phyloP scores from a whole-genome alignment of 2,888 invertebrate species.

The Perdita meconis region DNA sequence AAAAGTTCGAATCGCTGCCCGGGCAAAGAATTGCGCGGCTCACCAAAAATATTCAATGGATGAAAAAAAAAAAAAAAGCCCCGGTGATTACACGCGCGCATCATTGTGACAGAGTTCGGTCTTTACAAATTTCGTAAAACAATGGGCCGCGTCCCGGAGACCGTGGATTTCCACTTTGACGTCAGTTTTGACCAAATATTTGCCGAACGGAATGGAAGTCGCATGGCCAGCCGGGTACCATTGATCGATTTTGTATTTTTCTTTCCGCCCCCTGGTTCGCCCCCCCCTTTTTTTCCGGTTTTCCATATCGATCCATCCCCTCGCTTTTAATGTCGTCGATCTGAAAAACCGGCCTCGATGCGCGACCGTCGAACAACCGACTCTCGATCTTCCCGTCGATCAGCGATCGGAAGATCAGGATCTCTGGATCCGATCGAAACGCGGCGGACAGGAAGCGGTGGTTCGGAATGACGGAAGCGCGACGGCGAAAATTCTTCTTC shows the following conservation, averaged over 20 bases:
- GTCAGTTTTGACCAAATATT: constrained; percentile 73
- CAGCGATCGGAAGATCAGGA: not conserved
- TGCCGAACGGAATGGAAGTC: constrained; percentile 68
- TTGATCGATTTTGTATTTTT: constrained; percentile 62
- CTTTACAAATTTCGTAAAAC: constrained; percentile 71
- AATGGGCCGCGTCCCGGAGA: constrained; percentile 52
- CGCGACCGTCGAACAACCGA: not conserved
- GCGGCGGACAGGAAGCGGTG: too few species aligned
- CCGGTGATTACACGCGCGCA: constrained; percentile 63
- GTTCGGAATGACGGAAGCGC: too few species aligned
- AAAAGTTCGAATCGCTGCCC: constrained; percentile 64
- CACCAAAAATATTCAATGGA: constrained; percentile 61
- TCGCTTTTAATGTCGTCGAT: not conserved
- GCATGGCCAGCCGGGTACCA: constrained; percentile 46
- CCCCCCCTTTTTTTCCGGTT: constrained; percentile 27
- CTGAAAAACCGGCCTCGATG: not conserved
- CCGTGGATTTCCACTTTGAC: constrained; percentile 67
- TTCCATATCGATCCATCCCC: constrained; percentile 12
- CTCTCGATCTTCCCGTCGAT: not conserved
- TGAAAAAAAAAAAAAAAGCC: constrained; percentile 43
- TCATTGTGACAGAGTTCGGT: constrained; percentile 63
- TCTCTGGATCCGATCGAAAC: not conserved
- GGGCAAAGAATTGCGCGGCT: constrained; percentile 60
- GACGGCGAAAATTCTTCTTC: not conserved
- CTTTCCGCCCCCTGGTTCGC: constrained; percentile 19